These are phyloP conservation scores for Lithodes maja DNA, from an alignment of 2,888 invertebrate genomes.

Conservation along the genomic window DNA sequence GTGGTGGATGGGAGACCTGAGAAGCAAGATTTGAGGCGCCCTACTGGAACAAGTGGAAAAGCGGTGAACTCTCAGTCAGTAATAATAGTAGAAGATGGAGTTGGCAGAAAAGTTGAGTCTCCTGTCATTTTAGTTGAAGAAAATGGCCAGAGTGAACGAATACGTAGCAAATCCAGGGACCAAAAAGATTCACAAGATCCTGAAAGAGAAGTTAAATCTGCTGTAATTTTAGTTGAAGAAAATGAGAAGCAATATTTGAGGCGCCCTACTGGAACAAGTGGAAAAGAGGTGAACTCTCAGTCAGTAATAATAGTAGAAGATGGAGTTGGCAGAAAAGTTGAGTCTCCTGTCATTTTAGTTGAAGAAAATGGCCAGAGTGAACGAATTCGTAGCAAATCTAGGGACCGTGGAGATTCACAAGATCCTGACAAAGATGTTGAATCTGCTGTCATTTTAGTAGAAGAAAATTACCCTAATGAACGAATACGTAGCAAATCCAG, in stretches of 20 bases:
- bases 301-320: conserved; percentile 23
- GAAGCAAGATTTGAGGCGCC: background rate
- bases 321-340: background rate
- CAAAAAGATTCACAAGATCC: too few relatives aligned
- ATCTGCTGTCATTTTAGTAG: background rate
- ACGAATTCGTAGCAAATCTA: too few relatives aligned
- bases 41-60: background rate
- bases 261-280: background rate
- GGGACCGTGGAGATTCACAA: too few relatives aligned
- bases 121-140: background rate
- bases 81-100: conserved; percentile 26
- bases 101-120: background rate
- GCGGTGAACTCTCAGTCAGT: background rate
- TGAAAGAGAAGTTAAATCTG: too few relatives aligned
- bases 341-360: too few relatives aligned
- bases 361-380: too few relatives aligned
- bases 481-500: background rate
- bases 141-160: background rate
- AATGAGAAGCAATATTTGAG: too few relatives aligned
- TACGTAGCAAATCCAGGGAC: background rate
- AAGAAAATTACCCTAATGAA: background rate
- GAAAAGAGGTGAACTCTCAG: background rate
- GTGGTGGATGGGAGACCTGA: background rate
- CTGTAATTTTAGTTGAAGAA: too few relatives aligned
- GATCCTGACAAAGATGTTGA: background rate